Base-by-base conservation (phyloP, 2,797 vertebrate genomes). In the Xerus rutilus region DNA sequence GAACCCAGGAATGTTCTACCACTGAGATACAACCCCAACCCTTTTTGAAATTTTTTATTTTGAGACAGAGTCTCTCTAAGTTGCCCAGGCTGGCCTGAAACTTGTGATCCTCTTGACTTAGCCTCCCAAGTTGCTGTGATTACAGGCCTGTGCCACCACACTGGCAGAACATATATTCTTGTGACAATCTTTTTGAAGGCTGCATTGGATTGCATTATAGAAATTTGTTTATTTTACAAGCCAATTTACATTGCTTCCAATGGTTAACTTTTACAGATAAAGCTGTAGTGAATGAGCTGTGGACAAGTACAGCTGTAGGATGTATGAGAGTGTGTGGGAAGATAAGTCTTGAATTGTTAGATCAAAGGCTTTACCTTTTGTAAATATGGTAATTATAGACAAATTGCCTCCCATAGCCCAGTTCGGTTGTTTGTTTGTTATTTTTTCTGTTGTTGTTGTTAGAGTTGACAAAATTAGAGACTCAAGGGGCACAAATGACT, bases 201-300 rank as follows among this genome's bases (percentile, higher is more conserved):
- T 88, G 9, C 54, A 32, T 72, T 76, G 23, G 83, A 76, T 74
- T 70, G 20, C 65, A 11, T 69, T 82, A 67, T 35, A 70, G 77
- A 76, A 82, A 91, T 39, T 69, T 47, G 20, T 81, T 69, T 94
- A 82, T 89, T 93, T 83, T 79, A 86, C 43, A 90, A 67, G 57
- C 2, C 28, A 52, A 59, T 70, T 74, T 70, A 73, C 72, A 59
- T 62, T 52, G 35, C 89, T 86, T 70, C 43, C 11, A 69, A 62
- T 69, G 21, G 49, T 62, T 86, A 91, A 62, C 12, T 25, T 96
- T 84, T 30, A 35, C 0, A 57, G 85, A 64, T 73, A 59, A 70
- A 54, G 25, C 49, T 49, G 17, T 43, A 73, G 39, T 64, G 83
- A 92, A 81, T 86, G 62, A 49, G 62, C 32, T 49, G 17, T 81